A percentile compares a stretch with the other conserved stretches of the same genome.
phyloP scores from a whole-genome alignment of 2,797 vertebrate genomes.

The Tolypeutes matacus region DNA sequence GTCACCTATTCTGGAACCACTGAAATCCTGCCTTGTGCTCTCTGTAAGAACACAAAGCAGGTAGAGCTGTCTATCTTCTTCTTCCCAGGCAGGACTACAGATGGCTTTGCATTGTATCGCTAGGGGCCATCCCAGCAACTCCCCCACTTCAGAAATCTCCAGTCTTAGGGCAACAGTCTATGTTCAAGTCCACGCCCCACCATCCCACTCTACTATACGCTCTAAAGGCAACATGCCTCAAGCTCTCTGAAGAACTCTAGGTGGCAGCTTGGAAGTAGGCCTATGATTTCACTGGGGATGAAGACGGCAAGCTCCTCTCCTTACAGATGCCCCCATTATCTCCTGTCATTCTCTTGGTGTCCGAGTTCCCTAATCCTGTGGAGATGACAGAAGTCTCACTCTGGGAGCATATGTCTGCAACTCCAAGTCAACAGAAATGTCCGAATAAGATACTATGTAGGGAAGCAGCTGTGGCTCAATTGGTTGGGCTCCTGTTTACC shows the following conservation, averaged over 20 bases:
- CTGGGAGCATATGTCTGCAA: not conserved
- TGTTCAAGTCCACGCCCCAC: not conserved
- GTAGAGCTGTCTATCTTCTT: not conserved
- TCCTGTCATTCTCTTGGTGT: not conserved
- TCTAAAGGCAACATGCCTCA: no score
- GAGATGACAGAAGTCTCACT: not conserved
- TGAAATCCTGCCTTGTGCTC: constrained; percentile 27
- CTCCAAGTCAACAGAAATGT: not conserved
- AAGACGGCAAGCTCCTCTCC: not conserved
- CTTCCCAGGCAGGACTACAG: not conserved
- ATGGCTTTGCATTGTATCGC: not conserved
- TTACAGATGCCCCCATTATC: not conserved
- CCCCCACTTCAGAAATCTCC: not conserved
- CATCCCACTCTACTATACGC: not conserved
- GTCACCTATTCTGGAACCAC: not conserved
- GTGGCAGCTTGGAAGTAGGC: not conserved
- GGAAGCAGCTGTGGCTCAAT: no score
- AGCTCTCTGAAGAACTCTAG: not conserved
- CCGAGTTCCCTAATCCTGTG: not conserved
- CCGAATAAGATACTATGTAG: constrained; percentile 1
- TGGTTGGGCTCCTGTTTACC: no score
- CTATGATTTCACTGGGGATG: not conserved
- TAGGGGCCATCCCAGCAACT: not conserved
- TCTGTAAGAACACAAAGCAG: not conserved
- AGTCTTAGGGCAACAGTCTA: not conserved